phyloP scores from a whole-genome alignment of 2,113 vertebrate species.

The Gadus macrocephalus region DNA sequence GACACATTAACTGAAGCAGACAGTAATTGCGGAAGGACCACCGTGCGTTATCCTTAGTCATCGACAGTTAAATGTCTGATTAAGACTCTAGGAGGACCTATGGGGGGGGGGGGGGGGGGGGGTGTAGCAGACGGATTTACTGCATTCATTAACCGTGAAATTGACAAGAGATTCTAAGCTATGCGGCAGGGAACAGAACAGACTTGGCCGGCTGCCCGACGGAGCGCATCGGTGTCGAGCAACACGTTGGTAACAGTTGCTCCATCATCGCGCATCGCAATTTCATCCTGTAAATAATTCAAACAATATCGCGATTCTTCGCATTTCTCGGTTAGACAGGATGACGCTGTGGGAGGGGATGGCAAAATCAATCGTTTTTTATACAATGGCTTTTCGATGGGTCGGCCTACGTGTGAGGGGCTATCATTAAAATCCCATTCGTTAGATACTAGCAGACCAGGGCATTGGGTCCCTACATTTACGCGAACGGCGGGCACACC shows the following conservation, averaged over 20 bases:
- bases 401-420: too few species aligned
- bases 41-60: background rate
- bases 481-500: conserved; percentile 47
- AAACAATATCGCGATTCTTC: background rate
- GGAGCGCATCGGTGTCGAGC: conserved; percentile 45
- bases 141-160: conserved; percentile 66
- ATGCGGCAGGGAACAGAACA: conserved; percentile 55
- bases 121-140: conserved; percentile 13
- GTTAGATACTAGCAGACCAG: background rate
- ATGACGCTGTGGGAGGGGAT: background rate
- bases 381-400: too few species aligned
- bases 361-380: background rate
- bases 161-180: conserved; percentile 54
- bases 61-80: background rate
- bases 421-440: background rate
- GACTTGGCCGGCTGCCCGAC: conserved; percentile 39
- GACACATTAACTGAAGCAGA: too few species aligned
- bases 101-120: background rate
- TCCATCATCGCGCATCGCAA: background rate
- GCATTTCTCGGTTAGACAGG: background rate
- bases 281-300: conserved; percentile 16
- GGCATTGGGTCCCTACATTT: background rate
- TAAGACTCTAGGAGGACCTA: background rate
- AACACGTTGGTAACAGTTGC: conserved; percentile 53
- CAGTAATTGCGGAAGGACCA: background rate